Base-by-base conservation (phyloP, 1,140 invertebrate genomes). In the Hyposmocoma kahamanoa region DNA sequence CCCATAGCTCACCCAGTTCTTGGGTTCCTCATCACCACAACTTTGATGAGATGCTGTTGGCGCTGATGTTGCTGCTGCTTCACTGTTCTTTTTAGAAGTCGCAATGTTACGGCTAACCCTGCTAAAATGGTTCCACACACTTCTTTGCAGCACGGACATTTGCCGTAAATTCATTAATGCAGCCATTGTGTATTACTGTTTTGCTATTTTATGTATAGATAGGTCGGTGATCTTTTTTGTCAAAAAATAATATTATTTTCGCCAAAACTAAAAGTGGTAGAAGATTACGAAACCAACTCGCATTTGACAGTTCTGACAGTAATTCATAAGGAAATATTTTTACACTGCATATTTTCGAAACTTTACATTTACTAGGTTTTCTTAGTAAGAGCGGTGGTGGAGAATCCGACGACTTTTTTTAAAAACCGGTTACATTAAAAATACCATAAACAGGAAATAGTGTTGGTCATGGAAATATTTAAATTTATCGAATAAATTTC, bases 1-100 rank as follows among this genome's bases (percentile, higher is more conserved):
- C 1, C 96, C 96, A 77, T 92, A 96, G 72, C 90, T 92, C 30
- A 94, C 86, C 94, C 95, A 97, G 71, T 95, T 93, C 75, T 95
- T 90, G 24, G 86, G 84, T 76, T 76, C 79, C 44, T 72, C 62
- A 13, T 26, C 24, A 11, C 24, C 5, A 6, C 5, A 5, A 41
- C 2, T 21, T 41, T 41, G 20, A 3, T 13, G 10, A 21, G 18
- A 8, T 2, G 20, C 38, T 11, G 8, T 10, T 17, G 34, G 13
- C 13, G 34, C 17, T 2, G 78, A 67, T 44, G 87, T 78, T 9
- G 86, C 76, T 32, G 71, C 79, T 41, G 72, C 73, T 21, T 87
- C 84, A 42, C 80, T 86, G 51, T 86, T 87, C 61, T 86, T 87
- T 56, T 85, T 86, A 2, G 84, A 87, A 18, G 85, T 87, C 10